Conservation (phyloP, 2,797 vertebrate genomes). For the Synanceia verrucosa region DNA sequence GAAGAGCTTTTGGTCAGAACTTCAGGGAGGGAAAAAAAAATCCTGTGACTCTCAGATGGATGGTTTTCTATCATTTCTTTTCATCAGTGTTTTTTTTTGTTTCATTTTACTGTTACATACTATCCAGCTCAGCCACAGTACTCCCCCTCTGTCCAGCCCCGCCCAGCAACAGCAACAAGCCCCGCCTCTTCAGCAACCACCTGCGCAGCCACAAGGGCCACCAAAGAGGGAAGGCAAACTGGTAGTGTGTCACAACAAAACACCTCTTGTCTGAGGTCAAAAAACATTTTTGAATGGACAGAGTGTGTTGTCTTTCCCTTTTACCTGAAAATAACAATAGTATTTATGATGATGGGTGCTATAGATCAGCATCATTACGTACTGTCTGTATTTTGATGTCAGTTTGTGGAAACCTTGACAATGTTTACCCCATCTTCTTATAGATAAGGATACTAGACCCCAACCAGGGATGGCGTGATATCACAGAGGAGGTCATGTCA, state of each 20-base stretch:
- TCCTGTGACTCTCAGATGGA: not conserved
- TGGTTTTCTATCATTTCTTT: not conserved
- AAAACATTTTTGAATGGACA: constrained; percentile 54
- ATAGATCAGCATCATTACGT: constrained; percentile 24
- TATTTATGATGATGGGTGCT: constrained; percentile 42
- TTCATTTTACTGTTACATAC: constrained; percentile 69
- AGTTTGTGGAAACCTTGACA: not conserved
- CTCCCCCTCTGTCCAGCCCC: constrained; percentile 86
- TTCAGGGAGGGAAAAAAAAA: not conserved
- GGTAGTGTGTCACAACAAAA: constrained; percentile 82
- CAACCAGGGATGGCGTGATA: constrained; percentile 97
- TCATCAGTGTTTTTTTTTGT: not conserved
- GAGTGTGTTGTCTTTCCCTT: constrained; percentile 70
- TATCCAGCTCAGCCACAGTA: constrained; percentile 92
- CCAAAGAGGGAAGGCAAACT: constrained; percentile 93
- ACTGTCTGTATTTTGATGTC: constrained; percentile 17
- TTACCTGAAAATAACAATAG: constrained; percentile 64
- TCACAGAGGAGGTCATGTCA: constrained; percentile 98
- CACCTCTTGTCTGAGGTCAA: constrained; percentile 61
- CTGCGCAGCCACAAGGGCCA: constrained; percentile 83
- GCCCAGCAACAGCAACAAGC: constrained; percentile 80
- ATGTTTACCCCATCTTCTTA: not conserved
- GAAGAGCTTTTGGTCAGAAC: not conserved
- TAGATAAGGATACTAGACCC: constrained; percentile 99
- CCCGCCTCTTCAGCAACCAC: constrained; percentile 79